Percentiles rank a stretch among this genome's conserved stretches.
phyloP scores from a whole-genome alignment of 2,888 invertebrate genomes.

The Dendrolimus houi region DNA sequence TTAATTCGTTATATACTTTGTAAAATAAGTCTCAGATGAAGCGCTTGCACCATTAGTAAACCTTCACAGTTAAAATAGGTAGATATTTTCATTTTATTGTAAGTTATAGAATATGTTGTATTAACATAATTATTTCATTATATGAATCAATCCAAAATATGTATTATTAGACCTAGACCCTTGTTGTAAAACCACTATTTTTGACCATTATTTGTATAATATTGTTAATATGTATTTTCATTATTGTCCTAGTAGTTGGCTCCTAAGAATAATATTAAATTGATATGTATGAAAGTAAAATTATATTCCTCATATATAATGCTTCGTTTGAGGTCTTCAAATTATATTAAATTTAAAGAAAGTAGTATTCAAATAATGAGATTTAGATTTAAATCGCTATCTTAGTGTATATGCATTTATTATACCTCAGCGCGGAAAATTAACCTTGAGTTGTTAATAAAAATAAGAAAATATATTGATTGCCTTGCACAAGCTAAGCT shows the following conservation, averaged over 20 bases:
- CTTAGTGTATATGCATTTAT: conserved; percentile 32
- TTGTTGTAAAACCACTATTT: conserved; percentile 31
- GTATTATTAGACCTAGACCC: conserved; percentile 2
- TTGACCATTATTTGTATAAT: conserved; percentile 30
- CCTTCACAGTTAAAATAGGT: conserved; percentile 11
- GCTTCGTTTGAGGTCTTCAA: conserved; percentile 27
- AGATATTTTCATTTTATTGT: conserved; percentile 12
- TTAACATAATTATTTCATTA: no score
- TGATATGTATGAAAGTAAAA: no score
- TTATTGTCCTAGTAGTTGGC: conserved; percentile 24
- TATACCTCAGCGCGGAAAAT: conserved; percentile 16
- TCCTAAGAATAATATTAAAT: conserved; percentile 21
- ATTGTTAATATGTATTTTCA: conserved; percentile 26
- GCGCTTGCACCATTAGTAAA: conserved; percentile 16
- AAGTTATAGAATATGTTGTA: conserved; percentile 1
- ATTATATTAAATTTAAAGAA: conserved; percentile 13
- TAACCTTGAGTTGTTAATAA: conserved; percentile 16
- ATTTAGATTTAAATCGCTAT: conserved; percentile 21
- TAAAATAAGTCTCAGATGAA: conserved; percentile 5
- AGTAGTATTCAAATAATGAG: conserved; percentile 18
- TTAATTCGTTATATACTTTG: conserved; percentile 6
- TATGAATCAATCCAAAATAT: no score
- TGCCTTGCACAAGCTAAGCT: neutral
- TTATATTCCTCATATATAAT: conserved; percentile 17
- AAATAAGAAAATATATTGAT: neutral